These are phyloP conservation scores for Drosophila diplacantha DNA, from an alignment of 2,888 invertebrate genomes.

Conservation along the genomic window DNA sequence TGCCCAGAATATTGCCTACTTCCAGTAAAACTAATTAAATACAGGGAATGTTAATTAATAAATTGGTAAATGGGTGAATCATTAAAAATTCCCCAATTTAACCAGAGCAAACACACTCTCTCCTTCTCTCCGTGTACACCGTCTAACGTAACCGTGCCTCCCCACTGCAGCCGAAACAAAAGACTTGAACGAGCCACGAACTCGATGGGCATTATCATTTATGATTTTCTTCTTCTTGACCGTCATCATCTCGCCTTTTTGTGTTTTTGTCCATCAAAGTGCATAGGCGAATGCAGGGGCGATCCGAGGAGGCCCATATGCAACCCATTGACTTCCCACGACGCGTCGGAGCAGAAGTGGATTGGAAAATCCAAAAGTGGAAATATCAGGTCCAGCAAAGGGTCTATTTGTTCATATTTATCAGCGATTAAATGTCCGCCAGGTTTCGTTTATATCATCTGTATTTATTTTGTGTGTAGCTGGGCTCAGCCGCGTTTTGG, in stretches of 20 bases:
- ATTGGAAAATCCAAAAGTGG: conserved; percentile 17
- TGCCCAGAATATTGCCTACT: background rate
- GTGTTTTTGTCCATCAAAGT: conserved; percentile 12
- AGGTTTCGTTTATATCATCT: background rate
- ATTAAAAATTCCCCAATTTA: too few relatives aligned
- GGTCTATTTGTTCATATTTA: conserved; percentile 6
- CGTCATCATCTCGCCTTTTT: conserved; percentile 4
- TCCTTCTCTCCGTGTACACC: background rate
- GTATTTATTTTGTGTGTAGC: background rate
- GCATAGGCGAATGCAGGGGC: conserved; percentile 10
- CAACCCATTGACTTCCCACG: conserved; percentile 34
- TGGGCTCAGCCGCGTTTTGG: background rate
- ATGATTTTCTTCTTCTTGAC: conserved; percentile 5
- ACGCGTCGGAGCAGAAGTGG: background rate
- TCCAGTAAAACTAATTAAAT: background rate
- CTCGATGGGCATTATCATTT: conserved; percentile 36
- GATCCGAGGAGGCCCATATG: conserved; percentile 4
- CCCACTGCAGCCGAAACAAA: conserved; percentile 40
- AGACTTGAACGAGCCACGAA: conserved; percentile 50
- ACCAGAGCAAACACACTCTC: too few relatives aligned
- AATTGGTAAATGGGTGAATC: background rate
- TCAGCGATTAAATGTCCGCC: conserved; percentile 14
- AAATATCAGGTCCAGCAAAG: background rate
- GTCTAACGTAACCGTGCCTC: conserved; percentile 4
- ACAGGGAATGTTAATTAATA: background rate